Evolutionary conservation across 2,113 vertebrate species (phyloP).

Genomic region (Perccottus glenii): DNA sequence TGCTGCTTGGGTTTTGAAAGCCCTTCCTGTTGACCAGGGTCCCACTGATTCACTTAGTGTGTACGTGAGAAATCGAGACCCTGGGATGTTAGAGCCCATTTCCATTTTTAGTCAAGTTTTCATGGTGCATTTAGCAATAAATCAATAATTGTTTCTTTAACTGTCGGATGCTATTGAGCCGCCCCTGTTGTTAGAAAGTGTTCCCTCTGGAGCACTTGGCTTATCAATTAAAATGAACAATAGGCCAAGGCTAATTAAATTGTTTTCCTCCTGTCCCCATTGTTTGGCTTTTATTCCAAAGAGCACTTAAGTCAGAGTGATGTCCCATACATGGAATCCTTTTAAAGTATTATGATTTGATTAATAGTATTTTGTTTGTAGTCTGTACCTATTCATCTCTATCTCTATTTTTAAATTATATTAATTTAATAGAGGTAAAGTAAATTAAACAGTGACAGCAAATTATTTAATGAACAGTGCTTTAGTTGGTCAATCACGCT

Average conservation of each 20-base stretch:
- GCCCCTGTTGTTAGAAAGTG: constrained; percentile 29
- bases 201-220: constrained; percentile 12
- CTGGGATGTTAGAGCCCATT: constrained; percentile 32
- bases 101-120: constrained; percentile 55
- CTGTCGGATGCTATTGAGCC: constrained; percentile 43
- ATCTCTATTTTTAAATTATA: constrained; percentile 21
- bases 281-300: constrained; percentile 14
- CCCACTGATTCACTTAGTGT: constrained; percentile 47
- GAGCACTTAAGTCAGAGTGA: constrained; percentile 18
- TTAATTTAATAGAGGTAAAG: constrained; percentile 7
- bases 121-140: constrained; percentile 33
- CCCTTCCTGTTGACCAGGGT: constrained; percentile 63
- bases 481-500: not conserved
- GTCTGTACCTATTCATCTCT: constrained; percentile 16
- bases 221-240: constrained; percentile 49
- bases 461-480: constrained; percentile 9
- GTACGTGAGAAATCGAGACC: constrained; percentile 46
- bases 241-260: constrained; percentile 43
- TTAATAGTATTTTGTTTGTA: constrained; percentile 9
- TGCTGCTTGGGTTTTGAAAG: constrained; percentile 25
- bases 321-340: not conserved
- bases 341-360: constrained; percentile 27
- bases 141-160: constrained; percentile 62
- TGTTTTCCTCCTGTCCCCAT: not conserved
- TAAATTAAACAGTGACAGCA: constrained; percentile 2